A percentile compares a stretch with the other conserved stretches of the same genome.
Conservation (phyloP, 2,113 vertebrate genomes). For the Tachysurus vachellii region DNA sequence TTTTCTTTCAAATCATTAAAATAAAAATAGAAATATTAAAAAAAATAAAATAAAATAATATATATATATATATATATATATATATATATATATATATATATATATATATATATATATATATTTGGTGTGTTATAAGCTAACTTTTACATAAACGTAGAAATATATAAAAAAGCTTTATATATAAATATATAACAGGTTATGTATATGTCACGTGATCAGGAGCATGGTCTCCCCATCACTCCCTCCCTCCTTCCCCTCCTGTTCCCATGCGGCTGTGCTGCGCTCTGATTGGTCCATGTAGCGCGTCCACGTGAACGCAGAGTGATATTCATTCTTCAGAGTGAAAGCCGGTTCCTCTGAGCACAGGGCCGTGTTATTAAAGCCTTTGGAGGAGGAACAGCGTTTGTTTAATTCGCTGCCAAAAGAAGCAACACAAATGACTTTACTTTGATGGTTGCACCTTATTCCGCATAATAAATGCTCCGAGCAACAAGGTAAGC, state of each 20-base stretch:
- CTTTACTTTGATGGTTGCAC: background rate
- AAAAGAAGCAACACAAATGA: background rate
- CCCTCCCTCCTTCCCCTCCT: background rate
- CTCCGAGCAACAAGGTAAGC: background rate
- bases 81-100: too few species aligned
- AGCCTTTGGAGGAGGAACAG: background rate
- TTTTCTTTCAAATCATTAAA: background rate
- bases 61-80: too few species aligned
- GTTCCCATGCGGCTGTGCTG: constrained; percentile 29
- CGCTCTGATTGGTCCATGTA: constrained; percentile 63
- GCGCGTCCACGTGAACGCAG: constrained; percentile 63
- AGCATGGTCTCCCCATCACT: background rate
- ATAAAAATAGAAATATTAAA: too few species aligned
- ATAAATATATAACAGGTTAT: background rate
- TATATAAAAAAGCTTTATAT: too few species aligned
- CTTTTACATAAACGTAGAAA: too few species aligned
- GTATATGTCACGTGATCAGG: background rate
- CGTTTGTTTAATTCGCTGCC: background rate
- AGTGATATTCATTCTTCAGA: constrained; percentile 45
- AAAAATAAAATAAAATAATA: too few species aligned
- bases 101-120: background rate
- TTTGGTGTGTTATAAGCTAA: background rate
- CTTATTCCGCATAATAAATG: background rate
- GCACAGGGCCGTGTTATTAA: background rate
- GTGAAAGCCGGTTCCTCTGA: constrained; percentile 11